phyloP scores from a whole-genome alignment of 2,888 invertebrate genomes.

The Isoperla grammatica region DNA sequence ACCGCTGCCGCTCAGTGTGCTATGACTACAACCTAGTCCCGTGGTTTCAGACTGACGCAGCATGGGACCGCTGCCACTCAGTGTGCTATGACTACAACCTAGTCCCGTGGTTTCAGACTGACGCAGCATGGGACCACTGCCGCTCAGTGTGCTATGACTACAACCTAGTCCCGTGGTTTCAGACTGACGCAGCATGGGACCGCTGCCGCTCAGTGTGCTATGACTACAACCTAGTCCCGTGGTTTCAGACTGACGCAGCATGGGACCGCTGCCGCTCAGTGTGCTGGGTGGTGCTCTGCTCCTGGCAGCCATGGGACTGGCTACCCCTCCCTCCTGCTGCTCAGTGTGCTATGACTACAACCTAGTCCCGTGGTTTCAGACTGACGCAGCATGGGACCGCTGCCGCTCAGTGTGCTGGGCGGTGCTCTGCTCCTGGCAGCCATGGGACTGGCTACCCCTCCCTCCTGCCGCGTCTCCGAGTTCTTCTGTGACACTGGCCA shows the following conservation, averaged over 20 bases:
- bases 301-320: slow-evolving; percentile 13
- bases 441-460: slow-evolving; percentile 17
- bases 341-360: too few relatives aligned
- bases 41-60: slow-evolving; percentile 25
- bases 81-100: slow-evolving; percentile 3
- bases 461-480: slow-evolving; percentile 52
- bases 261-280: slow-evolving; percentile 18
- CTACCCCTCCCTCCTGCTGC: slow-evolving; percentile 42
- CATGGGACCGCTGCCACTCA: slow-evolving; percentile 19
- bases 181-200: slow-evolving; percentile 25
- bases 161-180: slow-evolving; percentile 1
- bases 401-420: slow-evolving; percentile 21
- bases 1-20: slow-evolving; percentile 18
- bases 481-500: slow-evolving; percentile 54
- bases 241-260: slow-evolving; percentile 26
- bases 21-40: not conserved
- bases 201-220: slow-evolving; percentile 20
- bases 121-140: slow-evolving; percentile 20
- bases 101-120: slow-evolving; percentile 21
- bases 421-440: slow-evolving; percentile 13
- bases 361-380: slow-evolving; percentile 15
- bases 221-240: too few relatives aligned
- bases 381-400: slow-evolving; percentile 23
- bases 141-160: slow-evolving; percentile 14
- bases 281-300: slow-evolving; percentile 19